Percentiles rank a stretch among this genome's conserved stretches.
phyloP scores from a whole-genome alignment of 2,797 vertebrate genomes.

The Centropyge bicolor region DNA sequence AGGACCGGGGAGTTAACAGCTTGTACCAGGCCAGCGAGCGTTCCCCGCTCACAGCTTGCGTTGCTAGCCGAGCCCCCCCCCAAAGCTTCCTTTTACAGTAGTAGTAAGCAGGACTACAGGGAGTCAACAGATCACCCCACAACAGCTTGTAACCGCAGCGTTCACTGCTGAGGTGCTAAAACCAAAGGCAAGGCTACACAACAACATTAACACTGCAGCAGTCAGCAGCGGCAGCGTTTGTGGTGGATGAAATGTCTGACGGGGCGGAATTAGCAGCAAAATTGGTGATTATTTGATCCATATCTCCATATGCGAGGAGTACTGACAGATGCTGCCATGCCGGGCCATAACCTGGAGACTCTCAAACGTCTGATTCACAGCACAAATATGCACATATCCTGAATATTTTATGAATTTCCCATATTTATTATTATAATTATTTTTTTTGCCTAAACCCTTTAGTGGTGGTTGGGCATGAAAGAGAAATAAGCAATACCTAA shows the following conservation, averaged over 20 bases:
- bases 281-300: constrained; percentile 52
- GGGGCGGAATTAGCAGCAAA: constrained; percentile 52
- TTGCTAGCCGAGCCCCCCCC: constrained; percentile 26
- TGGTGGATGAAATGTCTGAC: constrained; percentile 52
- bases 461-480: constrained; percentile 3
- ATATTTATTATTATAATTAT: constrained; percentile 3
- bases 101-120: constrained; percentile 67
- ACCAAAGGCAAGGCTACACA: constrained; percentile 68
- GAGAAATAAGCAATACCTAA: not conserved
- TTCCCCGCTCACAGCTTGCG: constrained; percentile 71
- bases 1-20: constrained; percentile 64
- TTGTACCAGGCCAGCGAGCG: constrained; percentile 64
- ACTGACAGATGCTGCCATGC: constrained; percentile 60
- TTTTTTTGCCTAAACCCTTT: constrained; percentile 6
- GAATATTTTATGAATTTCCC: constrained; percentile 33
- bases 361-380: constrained; percentile 47
- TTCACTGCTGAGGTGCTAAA: constrained; percentile 79
- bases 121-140: constrained; percentile 69
- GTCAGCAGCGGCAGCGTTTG: constrained; percentile 49
- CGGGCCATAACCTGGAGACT: constrained; percentile 55
- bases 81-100: constrained; percentile 56
- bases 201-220: constrained; percentile 59
- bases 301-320: constrained; percentile 53
- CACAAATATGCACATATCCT: constrained; percentile 40
- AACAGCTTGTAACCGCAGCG: constrained; percentile 77